Percentiles rank a stretch among this genome's conserved stretches.
phyloP scores from a whole-genome alignment of 2,888 invertebrate species.

The Incurvaria masculella region DNA sequence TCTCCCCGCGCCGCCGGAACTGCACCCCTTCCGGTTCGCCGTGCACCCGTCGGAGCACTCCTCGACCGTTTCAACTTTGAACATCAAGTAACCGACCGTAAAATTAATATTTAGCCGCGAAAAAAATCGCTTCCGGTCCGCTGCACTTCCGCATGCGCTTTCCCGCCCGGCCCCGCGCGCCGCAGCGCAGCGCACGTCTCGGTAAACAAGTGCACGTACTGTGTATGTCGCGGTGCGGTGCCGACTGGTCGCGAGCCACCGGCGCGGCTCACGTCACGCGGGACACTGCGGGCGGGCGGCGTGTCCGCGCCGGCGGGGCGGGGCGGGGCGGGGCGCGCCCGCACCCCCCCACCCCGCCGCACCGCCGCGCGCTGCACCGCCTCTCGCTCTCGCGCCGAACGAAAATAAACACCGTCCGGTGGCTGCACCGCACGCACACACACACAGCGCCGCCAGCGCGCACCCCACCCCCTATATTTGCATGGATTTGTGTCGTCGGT shows the following conservation, averaged over 20 bases:
- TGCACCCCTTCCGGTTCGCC: constrained; percentile 41
- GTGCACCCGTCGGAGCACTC: constrained; percentile 49
- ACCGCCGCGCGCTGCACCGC: constrained; percentile 24
- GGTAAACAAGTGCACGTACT: background rate
- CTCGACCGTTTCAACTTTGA: constrained; percentile 37
- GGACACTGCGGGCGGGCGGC: constrained; percentile 48
- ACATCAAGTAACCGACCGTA: constrained; percentile 15
- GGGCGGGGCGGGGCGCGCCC: constrained; percentile 46
- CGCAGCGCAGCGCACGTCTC: background rate
- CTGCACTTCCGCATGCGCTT: background rate
- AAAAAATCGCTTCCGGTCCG: background rate
- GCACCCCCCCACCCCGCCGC: constrained; percentile 24
- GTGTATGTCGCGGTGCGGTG: background rate
- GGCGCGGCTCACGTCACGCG: constrained; percentile 42
- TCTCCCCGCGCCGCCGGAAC: constrained; percentile 29
- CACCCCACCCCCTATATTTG: constrained; percentile 22
- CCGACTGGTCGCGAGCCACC: constrained; percentile 25
- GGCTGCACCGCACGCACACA: constrained; percentile 10
- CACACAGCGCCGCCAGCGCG: constrained; percentile 18
- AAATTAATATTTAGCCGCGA: too few species aligned
- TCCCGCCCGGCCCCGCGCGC: background rate
- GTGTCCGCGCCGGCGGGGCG: constrained; percentile 50
- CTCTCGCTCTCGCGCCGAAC: constrained; percentile 18
- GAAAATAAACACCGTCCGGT: constrained; percentile 49
- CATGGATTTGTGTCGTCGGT: background rate